Conservation (phyloP, 2,888 invertebrate genomes). For the Netelia inedita region DNA sequence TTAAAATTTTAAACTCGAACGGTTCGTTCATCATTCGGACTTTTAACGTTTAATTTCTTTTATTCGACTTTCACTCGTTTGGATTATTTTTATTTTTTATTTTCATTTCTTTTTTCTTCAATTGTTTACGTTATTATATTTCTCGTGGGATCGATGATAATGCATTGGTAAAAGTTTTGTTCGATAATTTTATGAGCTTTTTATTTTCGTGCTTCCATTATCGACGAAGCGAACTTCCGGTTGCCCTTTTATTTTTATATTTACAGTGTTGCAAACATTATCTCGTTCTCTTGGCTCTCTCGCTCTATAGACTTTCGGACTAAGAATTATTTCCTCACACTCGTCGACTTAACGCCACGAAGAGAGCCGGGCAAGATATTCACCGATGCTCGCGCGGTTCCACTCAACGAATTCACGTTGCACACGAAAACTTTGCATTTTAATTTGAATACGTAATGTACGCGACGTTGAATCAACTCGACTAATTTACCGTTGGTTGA, state of each 20-base stretch:
- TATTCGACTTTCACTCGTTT: slow-evolving; percentile 14
- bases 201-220: slow-evolving; percentile 55
- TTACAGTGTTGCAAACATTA: slow-evolving; percentile 61
- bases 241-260: slow-evolving; percentile 53
- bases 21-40: background rate
- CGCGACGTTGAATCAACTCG: background rate
- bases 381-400: slow-evolving; percentile 50
- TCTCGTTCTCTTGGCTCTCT: slow-evolving; percentile 15
- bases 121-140: background rate
- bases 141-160: background rate
- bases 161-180: background rate
- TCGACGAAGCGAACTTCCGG: slow-evolving; percentile 70
- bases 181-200: background rate
- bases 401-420: slow-evolving; percentile 47
- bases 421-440: slow-evolving; percentile 18
- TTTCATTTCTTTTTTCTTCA: background rate
- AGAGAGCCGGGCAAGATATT: slow-evolving; percentile 30
- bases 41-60: background rate
- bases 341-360: slow-evolving; percentile 23
- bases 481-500: too few relatives aligned
- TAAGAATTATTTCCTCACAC: slow-evolving; percentile 53
- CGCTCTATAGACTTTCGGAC: slow-evolving; percentile 2
- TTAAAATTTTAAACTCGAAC: background rate
- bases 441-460: slow-evolving; percentile 45
- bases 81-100: background rate